Evolutionary conservation across 2,797 vertebrate species (phyloP).

Genomic region (Chelidonichthys spinosus): DNA sequence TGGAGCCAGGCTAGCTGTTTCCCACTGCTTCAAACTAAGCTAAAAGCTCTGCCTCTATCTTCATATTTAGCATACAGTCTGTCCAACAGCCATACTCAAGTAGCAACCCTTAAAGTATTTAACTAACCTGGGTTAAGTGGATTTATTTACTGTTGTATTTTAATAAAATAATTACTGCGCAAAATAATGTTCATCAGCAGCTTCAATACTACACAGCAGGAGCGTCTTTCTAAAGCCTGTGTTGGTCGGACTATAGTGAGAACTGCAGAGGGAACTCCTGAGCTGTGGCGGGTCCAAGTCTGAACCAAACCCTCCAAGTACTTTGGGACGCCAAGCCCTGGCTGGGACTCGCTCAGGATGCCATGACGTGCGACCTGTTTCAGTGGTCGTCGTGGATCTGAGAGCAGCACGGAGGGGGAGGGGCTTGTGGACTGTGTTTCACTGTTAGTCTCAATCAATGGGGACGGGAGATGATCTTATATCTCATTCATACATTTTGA

Average conservation of each 20-base stretch:
- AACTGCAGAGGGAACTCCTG: constrained; percentile 53
- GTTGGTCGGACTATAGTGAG: constrained; percentile 8
- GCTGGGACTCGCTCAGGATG: not conserved
- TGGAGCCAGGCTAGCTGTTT: not conserved
- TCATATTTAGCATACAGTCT: not conserved
- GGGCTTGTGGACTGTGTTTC: constrained; percentile 26
- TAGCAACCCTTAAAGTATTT: not conserved
- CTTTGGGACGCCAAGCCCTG: constrained; percentile 50
- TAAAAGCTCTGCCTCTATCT: not conserved
- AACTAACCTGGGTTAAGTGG: not conserved
- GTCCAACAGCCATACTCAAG: too few relatives aligned
- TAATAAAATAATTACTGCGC: not conserved
- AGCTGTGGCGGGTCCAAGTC: constrained; percentile 43
- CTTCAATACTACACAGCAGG: not conserved
- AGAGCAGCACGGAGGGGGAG: constrained; percentile 30
- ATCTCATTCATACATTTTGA: constrained; percentile 29
- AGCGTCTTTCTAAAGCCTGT: not conserved
- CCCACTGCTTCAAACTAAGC: constrained; percentile 7
- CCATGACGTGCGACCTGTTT: not conserved
- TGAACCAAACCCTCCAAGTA: constrained; percentile 16
- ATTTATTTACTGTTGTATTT: too few relatives aligned
- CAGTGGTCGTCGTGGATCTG: not conserved
- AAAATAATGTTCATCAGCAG: constrained; percentile 1
- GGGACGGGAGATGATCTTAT: too few relatives aligned
- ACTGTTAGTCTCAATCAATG: not conserved